These are phyloP conservation scores for Colostygia pectinataria DNA, from an alignment of 2,888 invertebrate species.

Conservation along the genomic window DNA sequence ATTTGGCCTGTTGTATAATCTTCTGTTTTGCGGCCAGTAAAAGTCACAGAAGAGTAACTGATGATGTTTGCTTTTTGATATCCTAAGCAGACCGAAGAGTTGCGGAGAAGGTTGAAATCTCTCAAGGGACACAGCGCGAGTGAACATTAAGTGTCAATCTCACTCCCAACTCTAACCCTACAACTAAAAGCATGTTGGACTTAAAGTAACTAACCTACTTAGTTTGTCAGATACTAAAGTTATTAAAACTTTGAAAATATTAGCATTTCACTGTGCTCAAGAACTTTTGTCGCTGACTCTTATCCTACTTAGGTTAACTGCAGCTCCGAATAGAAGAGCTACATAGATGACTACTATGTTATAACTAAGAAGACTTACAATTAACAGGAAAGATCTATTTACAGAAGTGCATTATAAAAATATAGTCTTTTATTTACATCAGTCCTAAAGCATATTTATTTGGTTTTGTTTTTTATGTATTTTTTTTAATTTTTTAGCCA, in stretches of 20 bases:
- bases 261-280: background rate
- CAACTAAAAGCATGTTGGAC: slow-evolving; percentile 18
- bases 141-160: slow-evolving; percentile 11
- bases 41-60: too few species aligned
- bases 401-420: slow-evolving; percentile 23
- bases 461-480: slow-evolving; percentile 14
- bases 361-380: slow-evolving; percentile 10
- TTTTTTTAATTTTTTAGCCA: slow-evolving; percentile 19
- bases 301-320: slow-evolving; percentile 1
- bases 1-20: too few species aligned
- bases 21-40: too few species aligned
- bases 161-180: slow-evolving; percentile 24
- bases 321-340: background rate
- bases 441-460: slow-evolving; percentile 21
- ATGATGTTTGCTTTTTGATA: background rate
- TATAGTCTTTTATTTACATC: slow-evolving; percentile 12
- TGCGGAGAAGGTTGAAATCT: background rate
- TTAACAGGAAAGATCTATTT: slow-evolving; percentile 6
- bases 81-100: background rate
- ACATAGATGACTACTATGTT: background rate
- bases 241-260: slow-evolving; percentile 7
- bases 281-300: slow-evolving; percentile 7
- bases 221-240: slow-evolving; percentile 12
- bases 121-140: slow-evolving; percentile 8
- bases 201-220: slow-evolving; percentile 5